phyloP scores from a whole-genome alignment of 2,888 invertebrate species.

The Tetanocera ferruginea region DNA sequence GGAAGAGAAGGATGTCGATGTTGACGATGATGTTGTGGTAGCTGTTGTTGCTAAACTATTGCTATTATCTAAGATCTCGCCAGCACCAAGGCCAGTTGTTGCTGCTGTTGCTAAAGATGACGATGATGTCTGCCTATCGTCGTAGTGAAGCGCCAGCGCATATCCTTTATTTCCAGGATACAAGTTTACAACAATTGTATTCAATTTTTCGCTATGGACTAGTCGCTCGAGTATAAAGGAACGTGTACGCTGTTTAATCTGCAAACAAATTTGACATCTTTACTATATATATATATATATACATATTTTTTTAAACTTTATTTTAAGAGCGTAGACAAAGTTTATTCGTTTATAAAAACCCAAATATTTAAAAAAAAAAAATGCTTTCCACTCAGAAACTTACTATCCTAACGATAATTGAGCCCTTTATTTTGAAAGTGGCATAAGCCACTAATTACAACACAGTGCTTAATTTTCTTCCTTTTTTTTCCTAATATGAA shows the following conservation, averaged over 20 bases:
- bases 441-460: too few species aligned
- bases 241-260: conserved; percentile 70
- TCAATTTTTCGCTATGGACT: conserved; percentile 86
- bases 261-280: conserved; percentile 37
- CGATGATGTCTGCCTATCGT: conserved; percentile 67
- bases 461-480: too few species aligned
- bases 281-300: background rate
- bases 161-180: conserved; percentile 95
- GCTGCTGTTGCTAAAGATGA: conserved; percentile 29
- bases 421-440: too few species aligned
- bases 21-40: conserved; percentile 28
- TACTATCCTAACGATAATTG: too few species aligned
- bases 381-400: too few species aligned
- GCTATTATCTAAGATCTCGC: conserved; percentile 20
- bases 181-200: conserved; percentile 90
- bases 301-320: background rate
- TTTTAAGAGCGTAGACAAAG: too few species aligned
- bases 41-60: background rate
- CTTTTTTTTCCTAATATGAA: too few species aligned
- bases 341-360: too few species aligned
- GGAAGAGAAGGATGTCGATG: conserved; percentile 31
- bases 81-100: conserved; percentile 19
- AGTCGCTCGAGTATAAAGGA: conserved; percentile 87
- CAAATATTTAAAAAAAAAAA: too few species aligned
- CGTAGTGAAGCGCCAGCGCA: conserved; percentile 72